Evolutionary conservation across 2,113 vertebrate species (phyloP), one percentile per base, ranked within the genome.

Genomic region (Phalacrocorax brasilianus): DNA sequence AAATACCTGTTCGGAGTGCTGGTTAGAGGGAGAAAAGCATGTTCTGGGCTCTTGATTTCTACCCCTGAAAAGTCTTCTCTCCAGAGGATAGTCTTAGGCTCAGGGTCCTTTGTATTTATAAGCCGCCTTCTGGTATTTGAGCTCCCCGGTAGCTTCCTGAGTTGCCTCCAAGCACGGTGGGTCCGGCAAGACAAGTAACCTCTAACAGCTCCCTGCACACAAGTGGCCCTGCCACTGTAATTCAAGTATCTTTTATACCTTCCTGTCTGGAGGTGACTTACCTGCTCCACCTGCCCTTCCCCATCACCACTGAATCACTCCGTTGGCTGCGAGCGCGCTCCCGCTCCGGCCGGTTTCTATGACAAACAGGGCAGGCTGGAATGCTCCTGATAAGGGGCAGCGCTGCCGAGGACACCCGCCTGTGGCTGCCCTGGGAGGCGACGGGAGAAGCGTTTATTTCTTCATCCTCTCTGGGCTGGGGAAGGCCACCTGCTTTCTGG

Each of bases 231-330:
- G 40, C 45, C 7, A 18, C 56, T 35, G 79, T 53, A 32, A 62
- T 26, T 35, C 58, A 33, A 16, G 94, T 83, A 44, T 82, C 95
- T 95, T 95, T 96, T 97, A 95, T 97, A 95, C 83, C 95, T 88
- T 90, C 96, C 94, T 82, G 91, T 56, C 84, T 42, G 3, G 84
- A 90, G 95, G 95, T 96, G 95, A 89, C 59, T 83, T 89, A 92
- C 96, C 93, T 92, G 92, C 93, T 82, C 92, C 95, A 96, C 97
- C 96, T 84, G 97, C 85, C 94, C 68, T 27, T 71, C 84, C 91
- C 94, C 88, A 80, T 70, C 70, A 16, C 13, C 82, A 5, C 59
- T 93, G 94, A 76, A 82, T 96, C 96, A 94, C 14, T 35, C 50
- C 62, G 32, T 59, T 47, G 62, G 85, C 89, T 88, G 67, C 40